Base-by-base conservation (phyloP, 1,140 invertebrate species). In the Zophobas atratus region DNA sequence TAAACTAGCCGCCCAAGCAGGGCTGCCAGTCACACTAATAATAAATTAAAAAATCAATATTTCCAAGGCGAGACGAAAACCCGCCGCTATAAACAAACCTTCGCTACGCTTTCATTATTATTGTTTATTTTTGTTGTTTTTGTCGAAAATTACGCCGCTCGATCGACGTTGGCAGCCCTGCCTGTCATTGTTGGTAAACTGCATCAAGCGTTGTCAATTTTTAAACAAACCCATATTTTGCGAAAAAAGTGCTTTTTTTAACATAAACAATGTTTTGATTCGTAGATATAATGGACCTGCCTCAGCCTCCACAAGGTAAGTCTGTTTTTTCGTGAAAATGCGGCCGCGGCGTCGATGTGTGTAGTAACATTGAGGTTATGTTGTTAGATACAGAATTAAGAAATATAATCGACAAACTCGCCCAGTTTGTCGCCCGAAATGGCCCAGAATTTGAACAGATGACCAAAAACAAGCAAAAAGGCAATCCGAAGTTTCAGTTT, bases 341-440 rank as follows among this genome's bases (percentile, higher is more conserved):
- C 35, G 8, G 8, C n/a, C 32, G 6, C 20, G 3, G 1, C 33
- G 2, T 57, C 34, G 32, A 75, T 34, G 46, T 76, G 1, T 36
- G 48, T 35, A 8, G 36, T 20, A 72, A 39, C 32, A 51, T 71
- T 72, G 53, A 80, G 77, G 78, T 78, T 81, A 79, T 77, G 75
- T 79, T 79, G 43, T 83, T 88, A 97, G 97, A 98, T 91, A 93
- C 92, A 83, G 97, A 98, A 85, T 89, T 97, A 81, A 92, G 94
- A 81, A 99, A 98, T 88, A 99, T 99, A 84, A 99, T 99, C 84
- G 98, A 99, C 89, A 99, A 99, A 90, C 88, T 99, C 82, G 98
- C 98, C 1, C 95, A 98, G 86, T 99, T 99, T 92, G 98, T 99
- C 72, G 98, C 98, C 78, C 90, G 98, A 86, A 99, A 99, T 94